Evolutionary conservation across 2,113 vertebrate genomes (phyloP).

Genomic region (Tragulus kanchil): DNA sequence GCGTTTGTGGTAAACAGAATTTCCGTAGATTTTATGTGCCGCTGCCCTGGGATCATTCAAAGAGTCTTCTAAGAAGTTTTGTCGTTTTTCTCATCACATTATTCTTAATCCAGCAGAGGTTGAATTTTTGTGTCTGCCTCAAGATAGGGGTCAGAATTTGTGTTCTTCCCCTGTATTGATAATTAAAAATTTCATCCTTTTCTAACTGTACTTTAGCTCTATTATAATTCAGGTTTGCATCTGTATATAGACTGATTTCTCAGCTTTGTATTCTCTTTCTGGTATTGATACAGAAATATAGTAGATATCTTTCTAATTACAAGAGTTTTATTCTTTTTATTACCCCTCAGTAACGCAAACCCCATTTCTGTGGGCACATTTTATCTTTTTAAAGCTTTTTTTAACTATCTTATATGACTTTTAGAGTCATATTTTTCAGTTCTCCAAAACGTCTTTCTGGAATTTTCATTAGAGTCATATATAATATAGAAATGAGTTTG

Average conservation of each 20-base stretch:
- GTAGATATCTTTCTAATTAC: background rate
- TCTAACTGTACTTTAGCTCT: background rate
- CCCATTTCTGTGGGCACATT: background rate
- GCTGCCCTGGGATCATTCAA: background rate
- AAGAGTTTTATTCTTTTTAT: background rate
- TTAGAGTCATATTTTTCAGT: background rate
- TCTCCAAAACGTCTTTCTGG: background rate
- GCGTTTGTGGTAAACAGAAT: slow-evolving; percentile 31
- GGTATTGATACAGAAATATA: background rate
- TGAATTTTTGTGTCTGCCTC: background rate
- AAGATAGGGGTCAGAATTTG: background rate
- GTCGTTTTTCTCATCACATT: background rate
- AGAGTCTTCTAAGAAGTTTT: background rate
- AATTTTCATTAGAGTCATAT: background rate
- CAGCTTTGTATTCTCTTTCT: background rate
- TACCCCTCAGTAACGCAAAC: background rate
- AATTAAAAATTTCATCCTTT: background rate
- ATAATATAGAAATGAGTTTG: background rate
- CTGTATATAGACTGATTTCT: background rate
- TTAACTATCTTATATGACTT: background rate
- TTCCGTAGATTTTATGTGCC: slow-evolving; percentile 2
- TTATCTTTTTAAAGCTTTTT: background rate
- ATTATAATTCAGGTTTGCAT: background rate
- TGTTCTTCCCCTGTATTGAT: background rate
- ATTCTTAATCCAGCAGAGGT: background rate